Evolutionary conservation across 2,888 invertebrate genomes (phyloP).

Genomic region (Gryllus longicercus): DNA sequence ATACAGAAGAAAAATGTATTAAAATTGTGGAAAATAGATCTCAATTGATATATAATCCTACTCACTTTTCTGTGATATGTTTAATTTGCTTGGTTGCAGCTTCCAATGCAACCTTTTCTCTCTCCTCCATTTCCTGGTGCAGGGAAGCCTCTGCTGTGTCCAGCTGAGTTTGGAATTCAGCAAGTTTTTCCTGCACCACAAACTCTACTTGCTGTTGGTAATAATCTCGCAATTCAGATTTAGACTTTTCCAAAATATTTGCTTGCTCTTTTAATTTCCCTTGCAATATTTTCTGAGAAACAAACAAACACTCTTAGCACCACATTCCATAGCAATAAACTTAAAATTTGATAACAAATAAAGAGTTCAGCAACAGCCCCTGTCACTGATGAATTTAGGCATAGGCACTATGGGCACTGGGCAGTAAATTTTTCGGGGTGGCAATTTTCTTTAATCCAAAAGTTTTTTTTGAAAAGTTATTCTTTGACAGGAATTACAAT

Average conservation of each 20-base stretch:
- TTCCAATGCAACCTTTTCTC: constrained; percentile 65
- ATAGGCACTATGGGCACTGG: no score
- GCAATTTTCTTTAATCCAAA: no score
- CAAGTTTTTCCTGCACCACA: constrained; percentile 70
- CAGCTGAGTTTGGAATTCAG: constrained; percentile 72
- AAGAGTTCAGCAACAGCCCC: no score
- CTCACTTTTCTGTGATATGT: constrained; percentile 63
- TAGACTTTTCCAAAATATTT: constrained; percentile 60
- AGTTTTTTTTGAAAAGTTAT: no score
- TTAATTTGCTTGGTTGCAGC: constrained; percentile 69
- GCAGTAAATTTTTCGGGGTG: no score
- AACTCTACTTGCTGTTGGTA: constrained; percentile 79
- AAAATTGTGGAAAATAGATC: no score
- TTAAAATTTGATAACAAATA: no score
- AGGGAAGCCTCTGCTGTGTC: constrained; percentile 65
- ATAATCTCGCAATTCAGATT: constrained; percentile 65
- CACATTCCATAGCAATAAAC: no score
- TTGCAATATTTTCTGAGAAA: constrained; percentile 48
- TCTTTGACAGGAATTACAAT: no score
- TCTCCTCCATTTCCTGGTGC: constrained; percentile 59
- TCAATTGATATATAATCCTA: no score
- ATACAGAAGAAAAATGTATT: no score
- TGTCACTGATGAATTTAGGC: no score
- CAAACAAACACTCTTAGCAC: constrained; percentile 27
- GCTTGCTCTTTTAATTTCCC: constrained; percentile 46